These are phyloP conservation scores for Heliconius hortense DNA, from an alignment of 2,888 invertebrate genomes.

Conservation along the genomic window DNA sequence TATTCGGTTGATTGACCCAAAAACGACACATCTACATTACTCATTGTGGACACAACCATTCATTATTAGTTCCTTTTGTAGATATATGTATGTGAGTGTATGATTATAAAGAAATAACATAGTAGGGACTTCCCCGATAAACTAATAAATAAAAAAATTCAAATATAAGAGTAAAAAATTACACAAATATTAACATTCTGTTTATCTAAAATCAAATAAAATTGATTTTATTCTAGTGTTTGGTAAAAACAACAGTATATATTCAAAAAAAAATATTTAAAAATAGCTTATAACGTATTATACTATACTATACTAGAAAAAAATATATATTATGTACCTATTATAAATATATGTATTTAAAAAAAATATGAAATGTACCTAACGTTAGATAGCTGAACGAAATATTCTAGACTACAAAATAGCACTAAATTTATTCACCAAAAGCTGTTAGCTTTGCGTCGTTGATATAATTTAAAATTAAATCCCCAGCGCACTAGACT, in stretches of 20 bases:
- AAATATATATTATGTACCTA: too few relatives aligned
- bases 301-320: too few relatives aligned
- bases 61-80: conserved; percentile 1
- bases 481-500: conserved; percentile 48
- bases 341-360: not conserved
- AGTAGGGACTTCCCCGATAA: not conserved
- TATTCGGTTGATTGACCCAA: conserved; percentile 35
- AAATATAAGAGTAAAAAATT: not conserved
- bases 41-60: conserved; percentile 16
- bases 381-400: not conserved
- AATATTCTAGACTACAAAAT: conserved; percentile 16
- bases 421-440: conserved; percentile 24
- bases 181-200: not conserved
- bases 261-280: too few relatives aligned
- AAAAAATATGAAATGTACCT: not conserved
- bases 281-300: too few relatives aligned
- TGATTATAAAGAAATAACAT: not conserved
- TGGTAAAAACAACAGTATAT: too few relatives aligned
- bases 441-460: conserved; percentile 31
- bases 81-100: not conserved
- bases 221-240: too few relatives aligned
- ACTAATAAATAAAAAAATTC: not conserved
- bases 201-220: not conserved
- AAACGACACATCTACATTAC: conserved; percentile 35
- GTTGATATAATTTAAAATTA: conserved; percentile 51